Base-by-base conservation (phyloP, 2,797 vertebrate species). In the Diplodus sargus region DNA sequence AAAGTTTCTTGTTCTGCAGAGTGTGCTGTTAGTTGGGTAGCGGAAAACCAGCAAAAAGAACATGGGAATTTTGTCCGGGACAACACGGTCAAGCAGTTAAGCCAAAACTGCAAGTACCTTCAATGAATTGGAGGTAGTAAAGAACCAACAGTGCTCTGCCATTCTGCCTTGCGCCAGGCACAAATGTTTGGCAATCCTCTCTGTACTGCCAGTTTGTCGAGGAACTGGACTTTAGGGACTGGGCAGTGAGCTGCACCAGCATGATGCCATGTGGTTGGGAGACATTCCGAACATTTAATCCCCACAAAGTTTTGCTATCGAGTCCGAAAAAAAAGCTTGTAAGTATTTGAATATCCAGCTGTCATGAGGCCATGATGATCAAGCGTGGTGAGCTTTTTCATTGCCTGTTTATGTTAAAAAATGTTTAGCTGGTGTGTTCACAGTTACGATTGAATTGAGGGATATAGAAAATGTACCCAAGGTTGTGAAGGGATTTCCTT, bases 231-330 rank as follows among this genome's bases (percentile, higher is more conserved):
- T 68, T 77, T 74, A 17, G 70, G 16, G 52, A 74, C 59, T 82
- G 34, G 47, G 67, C 56, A 51, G 14, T 58, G 34, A 72, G 20
- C 54, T 68, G n/a, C 49, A 85, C 51, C 60, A 77, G 70, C 22
- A 54, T 56, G 79, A 42, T 57, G 39, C 66, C 62, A 56, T 72
- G 66, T 66, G 77, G 39, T 48, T 60, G 34, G 68, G 59, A 70
- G 57, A 22, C n/a, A 59, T 70, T 67, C 22, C 22, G 30, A 43
- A 60, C 14, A 54, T 67, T 81, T 66, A 5, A 67, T 74, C 64
- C 70, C 11, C 16, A 58, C 25, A 4, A 61, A 66, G 68, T 39
- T 70, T 74, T 78, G 64, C 18, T 70, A 61, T 51, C 22, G 57
- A 75, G 49, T 56, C 59, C 34, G 34, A 51, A 17, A 17, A 70